Evolutionary conservation across 37 sponge, comb jelly and placozoan species (phyloP).

Genomic region (Aplysina aerophoba): DNA sequence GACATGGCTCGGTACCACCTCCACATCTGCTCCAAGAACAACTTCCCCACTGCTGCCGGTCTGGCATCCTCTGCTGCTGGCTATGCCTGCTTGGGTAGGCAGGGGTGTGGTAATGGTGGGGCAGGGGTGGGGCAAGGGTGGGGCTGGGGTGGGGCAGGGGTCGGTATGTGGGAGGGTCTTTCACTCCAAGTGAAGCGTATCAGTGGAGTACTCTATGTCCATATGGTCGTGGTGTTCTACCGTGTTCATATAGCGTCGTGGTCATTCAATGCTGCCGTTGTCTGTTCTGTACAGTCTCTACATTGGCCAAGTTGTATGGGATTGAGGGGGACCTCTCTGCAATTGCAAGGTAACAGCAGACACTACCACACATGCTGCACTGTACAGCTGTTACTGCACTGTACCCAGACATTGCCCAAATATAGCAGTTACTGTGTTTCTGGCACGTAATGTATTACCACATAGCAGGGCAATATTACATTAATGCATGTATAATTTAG

Average conservation of each 20-base stretch:
- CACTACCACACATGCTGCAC: too few relatives aligned
- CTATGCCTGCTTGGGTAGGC: constrained; percentile 91
- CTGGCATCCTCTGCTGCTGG: constrained; percentile 99
- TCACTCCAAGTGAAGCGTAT: too few relatives aligned
- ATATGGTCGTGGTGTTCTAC: not conserved
- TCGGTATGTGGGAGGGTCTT: too few relatives aligned
- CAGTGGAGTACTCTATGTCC: too few relatives aligned
- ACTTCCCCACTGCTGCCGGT: constrained; percentile 99
- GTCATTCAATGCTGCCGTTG: not conserved
- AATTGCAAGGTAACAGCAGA: constrained; percentile 74
- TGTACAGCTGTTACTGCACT: not conserved
- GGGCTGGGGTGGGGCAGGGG: not conserved
- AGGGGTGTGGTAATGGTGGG: not conserved
- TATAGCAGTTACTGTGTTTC: too few relatives aligned
- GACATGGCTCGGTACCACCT: constrained; percentile 31
- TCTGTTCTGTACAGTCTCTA: not conserved
- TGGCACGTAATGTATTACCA: too few relatives aligned
- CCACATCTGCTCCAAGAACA: constrained; percentile 89
- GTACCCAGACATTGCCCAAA: too few relatives aligned
- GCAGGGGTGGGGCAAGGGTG: not conserved
- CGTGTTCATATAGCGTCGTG: not conserved
- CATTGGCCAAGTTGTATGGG: constrained; percentile 42
- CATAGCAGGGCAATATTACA: too few relatives aligned
- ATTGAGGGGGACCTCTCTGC: constrained; percentile 78
- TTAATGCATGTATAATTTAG: too few relatives aligned